Conservation (phyloP, 2,888 invertebrate genomes). For the Tetranychus piercei region DNA sequence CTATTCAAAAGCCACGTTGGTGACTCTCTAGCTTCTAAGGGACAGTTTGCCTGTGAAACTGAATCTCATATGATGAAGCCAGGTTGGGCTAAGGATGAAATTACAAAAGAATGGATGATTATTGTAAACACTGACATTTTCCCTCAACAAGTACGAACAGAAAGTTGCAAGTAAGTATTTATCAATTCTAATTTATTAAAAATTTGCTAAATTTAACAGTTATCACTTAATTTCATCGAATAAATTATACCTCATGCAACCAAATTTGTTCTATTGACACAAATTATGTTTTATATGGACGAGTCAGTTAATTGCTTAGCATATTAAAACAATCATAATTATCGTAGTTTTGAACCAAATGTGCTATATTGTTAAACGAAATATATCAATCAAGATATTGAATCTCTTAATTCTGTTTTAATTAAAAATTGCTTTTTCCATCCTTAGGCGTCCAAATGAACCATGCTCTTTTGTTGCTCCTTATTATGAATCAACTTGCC, state of each 20-base stretch:
- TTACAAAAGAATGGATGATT: slow-evolving; percentile 45
- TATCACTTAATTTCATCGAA: no score
- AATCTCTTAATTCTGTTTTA: no score
- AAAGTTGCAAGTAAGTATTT: slow-evolving; percentile 49
- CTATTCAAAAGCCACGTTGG: slow-evolving; percentile 25
- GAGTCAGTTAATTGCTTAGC: no score
- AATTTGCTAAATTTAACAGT: background rate
- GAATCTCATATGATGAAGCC: slow-evolving; percentile 24
- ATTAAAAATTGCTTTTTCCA: no score
- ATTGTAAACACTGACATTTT: slow-evolving; percentile 48
- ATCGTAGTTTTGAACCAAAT: no score
- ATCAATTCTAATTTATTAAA: background rate
- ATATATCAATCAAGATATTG: no score
- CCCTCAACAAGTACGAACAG: slow-evolving; percentile 52
- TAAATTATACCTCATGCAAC: no score
- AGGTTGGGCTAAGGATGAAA: slow-evolving; percentile 28
- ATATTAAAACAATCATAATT: no score
- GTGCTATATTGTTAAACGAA: no score
- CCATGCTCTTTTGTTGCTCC: slow-evolving; percentile 28
- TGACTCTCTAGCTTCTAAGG: slow-evolving; percentile 24
- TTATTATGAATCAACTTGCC: slow-evolving; percentile 28
- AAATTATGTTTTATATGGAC: no score
- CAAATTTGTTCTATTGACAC: no score
- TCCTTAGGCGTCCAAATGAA: slow-evolving; percentile 25
- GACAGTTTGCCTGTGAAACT: slow-evolving; percentile 26